Evolutionary conservation across 2,888 invertebrate species (phyloP).

Genomic region (Drosophila prolongata): DNA sequence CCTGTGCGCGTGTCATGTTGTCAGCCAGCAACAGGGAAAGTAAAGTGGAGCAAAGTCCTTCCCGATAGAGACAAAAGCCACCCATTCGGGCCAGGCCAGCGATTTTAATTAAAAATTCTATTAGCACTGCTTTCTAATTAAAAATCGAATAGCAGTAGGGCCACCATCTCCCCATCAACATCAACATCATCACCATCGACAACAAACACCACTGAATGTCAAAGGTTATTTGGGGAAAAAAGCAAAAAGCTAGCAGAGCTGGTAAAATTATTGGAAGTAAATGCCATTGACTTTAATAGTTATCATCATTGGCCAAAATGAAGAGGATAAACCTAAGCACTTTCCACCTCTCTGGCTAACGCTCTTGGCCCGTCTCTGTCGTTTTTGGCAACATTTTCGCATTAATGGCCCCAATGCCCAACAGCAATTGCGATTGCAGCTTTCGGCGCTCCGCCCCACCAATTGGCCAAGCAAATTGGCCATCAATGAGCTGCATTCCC

Average conservation of each 20-base stretch:
- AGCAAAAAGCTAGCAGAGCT: constrained; percentile 12
- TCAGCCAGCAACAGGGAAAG: constrained; percentile 60
- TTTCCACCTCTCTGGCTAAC: neutral
- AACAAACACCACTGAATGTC: constrained; percentile 33
- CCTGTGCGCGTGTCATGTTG: constrained; percentile 66
- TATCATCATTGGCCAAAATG: constrained; percentile 38
- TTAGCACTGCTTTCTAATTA: constrained; percentile 74
- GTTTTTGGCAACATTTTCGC: constrained; percentile 49
- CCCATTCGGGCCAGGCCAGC: constrained; percentile 40
- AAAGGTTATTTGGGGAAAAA: constrained; percentile 35
- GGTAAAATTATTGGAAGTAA: constrained; percentile 48
- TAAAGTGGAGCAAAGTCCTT: constrained; percentile 25
- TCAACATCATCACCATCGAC: constrained; percentile 14
- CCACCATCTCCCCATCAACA: constrained; percentile 13
- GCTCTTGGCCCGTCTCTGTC: neutral
- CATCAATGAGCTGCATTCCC: constrained; percentile 61
- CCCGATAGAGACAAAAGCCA: constrained; percentile 27
- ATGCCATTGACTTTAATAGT: constrained; percentile 56
- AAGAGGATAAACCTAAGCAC: constrained; percentile 33
- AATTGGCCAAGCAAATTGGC: constrained; percentile 71
- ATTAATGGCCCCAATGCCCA: constrained; percentile 48
- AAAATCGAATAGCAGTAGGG: constrained; percentile 48
- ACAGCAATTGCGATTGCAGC: constrained; percentile 45
- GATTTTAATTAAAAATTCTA: constrained; percentile 80
- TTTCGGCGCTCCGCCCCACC: constrained; percentile 53